phyloP scores from a whole-genome alignment of 1,140 invertebrate genomes.

The Calliopsis andreniformis region DNA sequence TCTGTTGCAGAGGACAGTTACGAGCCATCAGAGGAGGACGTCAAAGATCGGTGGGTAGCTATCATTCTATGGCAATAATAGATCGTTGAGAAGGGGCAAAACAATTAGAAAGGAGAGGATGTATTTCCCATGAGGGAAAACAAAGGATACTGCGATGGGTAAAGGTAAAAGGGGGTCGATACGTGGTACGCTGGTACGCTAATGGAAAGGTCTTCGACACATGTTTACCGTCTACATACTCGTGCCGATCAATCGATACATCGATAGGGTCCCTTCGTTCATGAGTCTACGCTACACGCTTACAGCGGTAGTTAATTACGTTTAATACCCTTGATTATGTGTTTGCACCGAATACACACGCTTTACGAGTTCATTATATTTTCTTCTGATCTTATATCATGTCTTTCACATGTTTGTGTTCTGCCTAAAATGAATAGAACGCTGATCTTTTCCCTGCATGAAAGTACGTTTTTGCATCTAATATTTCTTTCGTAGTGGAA shows the following conservation, averaged over 20 bases:
- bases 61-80: constrained; percentile 39
- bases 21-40: not conserved
- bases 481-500: no score
- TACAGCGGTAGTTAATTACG: constrained; percentile 78
- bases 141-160: constrained; percentile 55
- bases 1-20: constrained; percentile 25
- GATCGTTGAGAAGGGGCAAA: constrained; percentile 65
- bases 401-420: not conserved
- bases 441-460: not conserved
- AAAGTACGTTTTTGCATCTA: no score
- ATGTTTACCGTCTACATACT: constrained; percentile 57
- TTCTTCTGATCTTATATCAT: constrained; percentile 29
- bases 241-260: constrained; percentile 73
- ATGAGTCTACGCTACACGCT: constrained; percentile 59
- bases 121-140: constrained; percentile 73
- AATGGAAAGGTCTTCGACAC: constrained; percentile 73
- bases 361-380: constrained; percentile 62
- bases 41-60: constrained; percentile 57
- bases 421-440: no score
- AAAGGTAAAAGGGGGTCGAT: constrained; percentile 58
- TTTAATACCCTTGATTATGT: constrained; percentile 79
- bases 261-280: constrained; percentile 70
- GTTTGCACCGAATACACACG: constrained; percentile 75
- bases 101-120: constrained; percentile 74
- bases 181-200: constrained; percentile 61